A percentile compares a stretch with the other conserved stretches of the same genome.
Evolutionary conservation across 2,888 invertebrate species (phyloP).

Genomic region (Zelleria hepariella): DNA sequence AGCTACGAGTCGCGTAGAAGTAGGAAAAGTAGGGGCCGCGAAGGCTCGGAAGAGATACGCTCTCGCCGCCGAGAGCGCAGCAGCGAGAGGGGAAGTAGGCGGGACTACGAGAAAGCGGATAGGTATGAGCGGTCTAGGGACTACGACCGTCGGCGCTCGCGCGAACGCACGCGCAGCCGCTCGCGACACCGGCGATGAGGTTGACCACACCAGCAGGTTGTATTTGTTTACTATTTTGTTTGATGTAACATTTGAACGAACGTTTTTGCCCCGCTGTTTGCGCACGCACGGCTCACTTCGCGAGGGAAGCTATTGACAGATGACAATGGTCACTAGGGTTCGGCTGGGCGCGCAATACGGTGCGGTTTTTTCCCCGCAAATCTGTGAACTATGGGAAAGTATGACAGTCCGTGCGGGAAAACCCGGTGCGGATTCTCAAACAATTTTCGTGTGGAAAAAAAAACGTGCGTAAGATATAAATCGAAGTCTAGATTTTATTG

Average conservation of each 20-base stretch:
- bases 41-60: slow-evolving; percentile 11
- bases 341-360: too few species aligned
- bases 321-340: too few species aligned
- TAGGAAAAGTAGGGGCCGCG: slow-evolving; percentile 34
- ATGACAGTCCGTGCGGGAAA: too few species aligned
- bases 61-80: slow-evolving; percentile 25
- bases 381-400: too few species aligned
- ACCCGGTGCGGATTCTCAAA: too few species aligned
- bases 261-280: not conserved
- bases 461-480: too few species aligned
- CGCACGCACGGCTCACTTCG: too few species aligned
- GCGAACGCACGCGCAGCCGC: slow-evolving; percentile 48
- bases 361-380: too few species aligned
- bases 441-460: too few species aligned
- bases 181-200: slow-evolving; percentile 58
- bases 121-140: slow-evolving; percentile 66
- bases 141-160: slow-evolving; percentile 36
- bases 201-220: slow-evolving; percentile 51
- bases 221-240: slow-evolving; percentile 28
- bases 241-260: not conserved
- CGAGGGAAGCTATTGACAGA: too few species aligned
- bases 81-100: slow-evolving; percentile 30
- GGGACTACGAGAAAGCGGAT: too few species aligned
- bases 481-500: too few species aligned
- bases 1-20: slow-evolving; percentile 40